Percentiles rank a stretch among this genome's conserved stretches.
phyloP scores from a whole-genome alignment of 2,888 invertebrate species.

The Chloroclystis v-ata region DNA sequence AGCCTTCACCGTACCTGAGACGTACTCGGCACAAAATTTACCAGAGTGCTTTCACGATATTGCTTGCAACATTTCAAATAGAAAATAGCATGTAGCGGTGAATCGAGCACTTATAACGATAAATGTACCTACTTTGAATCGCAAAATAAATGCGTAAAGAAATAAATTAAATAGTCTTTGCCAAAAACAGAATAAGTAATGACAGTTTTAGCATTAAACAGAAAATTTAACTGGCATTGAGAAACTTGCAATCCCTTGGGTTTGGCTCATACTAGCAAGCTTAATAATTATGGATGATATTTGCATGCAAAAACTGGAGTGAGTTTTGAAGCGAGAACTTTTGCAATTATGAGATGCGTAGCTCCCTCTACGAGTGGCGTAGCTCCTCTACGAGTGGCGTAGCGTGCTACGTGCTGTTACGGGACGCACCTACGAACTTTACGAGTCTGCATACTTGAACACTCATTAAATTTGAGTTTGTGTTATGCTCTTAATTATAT shows the following conservation, averaged over 20 bases:
- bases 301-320: slow-evolving; percentile 20
- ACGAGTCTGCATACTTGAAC: slow-evolving; percentile 12
- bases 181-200: neutral
- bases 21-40: slow-evolving; percentile 29
- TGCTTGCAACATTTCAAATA: slow-evolving; percentile 35
- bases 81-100: slow-evolving; percentile 38
- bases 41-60: slow-evolving; percentile 41
- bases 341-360: slow-evolving; percentile 27
- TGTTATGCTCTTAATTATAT: neutral
- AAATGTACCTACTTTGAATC: neutral
- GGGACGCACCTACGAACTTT: slow-evolving; percentile 19
- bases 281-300: slow-evolving; percentile 13
- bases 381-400: slow-evolving; percentile 20
- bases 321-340: slow-evolving; percentile 24
- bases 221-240: slow-evolving; percentile 10
- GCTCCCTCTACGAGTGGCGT: slow-evolving; percentile 23
- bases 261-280: slow-evolving; percentile 6
- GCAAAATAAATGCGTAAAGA: neutral
- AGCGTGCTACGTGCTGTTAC: slow-evolving; percentile 25
- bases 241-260: slow-evolving; percentile 8
- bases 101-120: slow-evolving; percentile 11
- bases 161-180: neutral
- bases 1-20: slow-evolving; percentile 9
- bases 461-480: neutral
- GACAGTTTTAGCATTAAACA: slow-evolving; percentile 1